Base-by-base conservation (phyloP, 2,797 vertebrate species). In the Lepilemur ruficaudatus region DNA sequence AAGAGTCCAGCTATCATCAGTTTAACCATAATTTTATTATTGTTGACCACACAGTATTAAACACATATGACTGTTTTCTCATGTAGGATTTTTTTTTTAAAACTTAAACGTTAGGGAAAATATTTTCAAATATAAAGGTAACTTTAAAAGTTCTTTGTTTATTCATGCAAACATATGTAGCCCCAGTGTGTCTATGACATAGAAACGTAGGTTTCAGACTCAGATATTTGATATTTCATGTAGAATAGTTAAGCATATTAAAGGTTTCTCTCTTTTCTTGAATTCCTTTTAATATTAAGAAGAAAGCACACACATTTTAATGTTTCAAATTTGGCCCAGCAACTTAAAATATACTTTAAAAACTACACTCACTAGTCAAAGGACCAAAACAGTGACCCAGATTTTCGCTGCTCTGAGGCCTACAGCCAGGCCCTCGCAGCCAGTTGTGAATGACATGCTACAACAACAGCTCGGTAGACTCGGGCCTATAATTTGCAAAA, bases 401-500 rank as follows among this genome's bases (percentile, higher is more conserved):
- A 97, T 94, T 97, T 93, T 61, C 57, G 35, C 81, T 96, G 90
- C 67, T 88, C 63, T 84, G 35, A 1, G 12, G 46, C 28, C 94
- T 96, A 41, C 41, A 86, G 57, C 89, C 70, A 43, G 72, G 57
- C 86, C 94, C 98, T 93, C 95, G 43, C 82, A 96, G 43, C 78
- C 67, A 95, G 87, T 73, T 96, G 81, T 85, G 97, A 98, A 98
- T 96, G 84, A 97, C 72, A 93, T 43, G 91, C 95, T 95, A n/a
- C 52, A 84, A 85, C 81, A 93, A 87, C 80, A 96, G 30, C 97
- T 50, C 87, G 90, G 80, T 73, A 97, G 97, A 83, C 61, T 75
- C 87, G 94, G 83, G 83, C 70, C 96, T 98, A 38, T 97, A 97
- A 98, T 98, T 97, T 97, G 59, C n/a, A 93, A 83, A 79, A 89